These are phyloP conservation scores for Octodon degus DNA, from an alignment of 2,113 vertebrate species.

Conservation along the genomic window DNA sequence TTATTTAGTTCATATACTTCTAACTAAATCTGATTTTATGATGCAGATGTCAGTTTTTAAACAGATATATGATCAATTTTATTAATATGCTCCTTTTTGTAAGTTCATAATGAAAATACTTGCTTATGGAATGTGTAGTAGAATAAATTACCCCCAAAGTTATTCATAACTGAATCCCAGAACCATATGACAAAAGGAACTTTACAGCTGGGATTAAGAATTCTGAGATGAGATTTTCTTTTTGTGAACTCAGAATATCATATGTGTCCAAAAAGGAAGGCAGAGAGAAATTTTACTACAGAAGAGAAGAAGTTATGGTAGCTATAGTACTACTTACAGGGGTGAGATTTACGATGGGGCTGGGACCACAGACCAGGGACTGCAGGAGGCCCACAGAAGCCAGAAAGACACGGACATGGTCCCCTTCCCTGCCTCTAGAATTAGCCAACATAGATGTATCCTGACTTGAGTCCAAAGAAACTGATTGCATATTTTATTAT, in stretches of 20 bases:
- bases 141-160: neutral
- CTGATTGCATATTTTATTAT: neutral
- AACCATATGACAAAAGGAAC: neutral
- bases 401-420: neutral
- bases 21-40: neutral
- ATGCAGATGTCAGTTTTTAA: neutral
- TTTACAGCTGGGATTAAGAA: neutral
- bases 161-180: neutral
- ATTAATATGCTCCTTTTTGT: neutral
- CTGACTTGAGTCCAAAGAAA: neutral
- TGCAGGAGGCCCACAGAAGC: neutral
- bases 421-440: neutral
- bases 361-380: neutral
- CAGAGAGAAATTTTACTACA: neutral
- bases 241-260: neutral
- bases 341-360: neutral
- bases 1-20: neutral
- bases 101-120: neutral
- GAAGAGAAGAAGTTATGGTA: neutral
- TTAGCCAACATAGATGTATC: rapidly evolving
- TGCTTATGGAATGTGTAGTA: neutral
- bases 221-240: neutral
- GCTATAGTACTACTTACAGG: neutral
- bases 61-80: neutral
- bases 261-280: neutral